phyloP scores from a whole-genome alignment of 92 coral and sea anemone genomes.

The Bergia sp. region DNA sequence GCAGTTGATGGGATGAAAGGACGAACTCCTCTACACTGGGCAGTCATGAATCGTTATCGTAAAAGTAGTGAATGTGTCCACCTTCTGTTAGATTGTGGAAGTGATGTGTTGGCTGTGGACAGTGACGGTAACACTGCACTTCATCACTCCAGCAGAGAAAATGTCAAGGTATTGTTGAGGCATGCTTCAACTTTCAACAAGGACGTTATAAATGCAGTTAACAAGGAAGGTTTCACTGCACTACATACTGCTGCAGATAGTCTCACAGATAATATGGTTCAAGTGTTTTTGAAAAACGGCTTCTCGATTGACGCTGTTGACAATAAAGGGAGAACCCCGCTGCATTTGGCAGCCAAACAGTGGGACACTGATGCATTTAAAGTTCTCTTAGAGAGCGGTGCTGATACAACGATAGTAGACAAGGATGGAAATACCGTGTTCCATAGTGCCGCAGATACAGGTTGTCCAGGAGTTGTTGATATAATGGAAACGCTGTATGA shows the following conservation, averaged over 20 bases:
- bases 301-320: conserved; percentile 14
- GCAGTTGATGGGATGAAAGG: neutral
- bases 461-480: neutral
- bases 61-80: neutral
- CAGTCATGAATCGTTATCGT: neutral
- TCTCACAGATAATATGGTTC: neutral
- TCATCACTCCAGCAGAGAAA: neutral
- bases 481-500: conserved; percentile 5
- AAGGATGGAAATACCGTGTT: conserved; percentile 15
- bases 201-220: neutral
- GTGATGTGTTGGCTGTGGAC: neutral
- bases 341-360: conserved; percentile 4
- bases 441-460: conserved; percentile 8
- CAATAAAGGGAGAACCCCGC: conserved; percentile 4
- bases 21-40: conserved; percentile 12
- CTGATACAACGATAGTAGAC: conserved; percentile 27
- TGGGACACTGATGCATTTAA: conserved; percentile 11
- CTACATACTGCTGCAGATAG: neutral
- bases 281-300: conserved; percentile 2
- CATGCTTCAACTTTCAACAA: neutral
- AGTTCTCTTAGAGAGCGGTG: conserved; percentile 5
- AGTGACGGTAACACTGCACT: conserved; percentile 5
- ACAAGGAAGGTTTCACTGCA: neutral
- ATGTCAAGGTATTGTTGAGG: neutral
- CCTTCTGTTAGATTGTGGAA: conserved; percentile 13